phyloP scores from a whole-genome alignment of 2,113 vertebrate species.

The Anser brachyrhynchus region DNA sequence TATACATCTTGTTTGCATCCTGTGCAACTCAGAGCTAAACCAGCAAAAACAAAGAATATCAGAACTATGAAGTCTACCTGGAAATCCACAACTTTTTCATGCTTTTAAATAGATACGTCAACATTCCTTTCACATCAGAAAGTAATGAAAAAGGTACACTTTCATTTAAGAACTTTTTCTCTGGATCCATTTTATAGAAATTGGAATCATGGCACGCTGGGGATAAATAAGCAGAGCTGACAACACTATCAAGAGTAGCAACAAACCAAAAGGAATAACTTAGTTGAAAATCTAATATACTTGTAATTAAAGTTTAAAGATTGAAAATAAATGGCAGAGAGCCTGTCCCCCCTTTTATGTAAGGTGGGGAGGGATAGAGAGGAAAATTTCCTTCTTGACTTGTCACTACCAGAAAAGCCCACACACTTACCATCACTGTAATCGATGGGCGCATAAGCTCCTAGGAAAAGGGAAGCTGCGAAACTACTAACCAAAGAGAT shows the following conservation, averaged over 20 bases:
- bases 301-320: neutral
- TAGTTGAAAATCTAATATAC: neutral
- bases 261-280: neutral
- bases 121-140: neutral
- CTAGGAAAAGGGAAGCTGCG: constrained; percentile 91
- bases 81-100: neutral
- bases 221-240: neutral
- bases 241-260: neutral
- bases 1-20: neutral
- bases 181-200: neutral
- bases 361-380: neutral
- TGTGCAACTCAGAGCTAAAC: neutral
- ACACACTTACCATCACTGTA: constrained; percentile 87
- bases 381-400: neutral
- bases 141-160: neutral
- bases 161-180: neutral
- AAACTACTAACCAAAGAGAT: constrained; percentile 97
- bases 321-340: neutral
- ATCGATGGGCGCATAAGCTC: constrained; percentile 88
- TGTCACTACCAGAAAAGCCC: neutral
- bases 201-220: neutral
- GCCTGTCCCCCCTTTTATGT: neutral
- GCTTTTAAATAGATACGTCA: neutral
- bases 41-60: neutral
- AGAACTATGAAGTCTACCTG: neutral